Conservation (phyloP, 2,797 vertebrate genomes). For the Vireo griseus region DNA sequence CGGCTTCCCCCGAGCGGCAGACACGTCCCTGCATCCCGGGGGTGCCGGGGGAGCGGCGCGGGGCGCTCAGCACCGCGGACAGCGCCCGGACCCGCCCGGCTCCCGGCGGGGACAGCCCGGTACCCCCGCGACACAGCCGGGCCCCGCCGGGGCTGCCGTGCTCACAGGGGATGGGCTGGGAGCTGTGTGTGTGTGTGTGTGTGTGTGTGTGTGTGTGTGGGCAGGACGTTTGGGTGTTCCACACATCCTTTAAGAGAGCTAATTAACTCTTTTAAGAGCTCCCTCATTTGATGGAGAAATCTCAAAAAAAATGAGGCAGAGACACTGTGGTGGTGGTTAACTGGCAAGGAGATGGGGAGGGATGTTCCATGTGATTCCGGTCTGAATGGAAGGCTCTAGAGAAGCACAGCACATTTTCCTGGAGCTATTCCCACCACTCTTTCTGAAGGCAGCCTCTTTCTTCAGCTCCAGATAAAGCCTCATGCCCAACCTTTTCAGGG, state of each 20-base stretch:
- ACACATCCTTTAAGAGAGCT: rapidly evolving
- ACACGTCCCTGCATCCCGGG: rapidly evolving
- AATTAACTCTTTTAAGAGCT: background rate
- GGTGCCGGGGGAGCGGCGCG: background rate
- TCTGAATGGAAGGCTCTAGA: background rate
- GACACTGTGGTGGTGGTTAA: rapidly evolving
- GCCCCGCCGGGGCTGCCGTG: rapidly evolving
- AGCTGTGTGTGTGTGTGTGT: too few relatives aligned
- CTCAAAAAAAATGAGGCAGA: background rate
- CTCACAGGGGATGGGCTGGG: background rate
- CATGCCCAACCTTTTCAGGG: background rate
- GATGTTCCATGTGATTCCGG: rapidly evolving
- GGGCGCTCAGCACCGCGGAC: background rate
- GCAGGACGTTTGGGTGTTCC: background rate
- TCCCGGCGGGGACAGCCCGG: background rate
- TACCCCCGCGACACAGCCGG: background rate
- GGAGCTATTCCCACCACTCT: background rate
- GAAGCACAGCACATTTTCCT: background rate
- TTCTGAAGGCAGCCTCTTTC: background rate
- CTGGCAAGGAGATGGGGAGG: background rate
- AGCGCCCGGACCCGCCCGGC: background rate
- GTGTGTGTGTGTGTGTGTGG: rapidly evolving
- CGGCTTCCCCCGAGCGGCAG: background rate
- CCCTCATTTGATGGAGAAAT: background rate
- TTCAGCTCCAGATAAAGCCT: background rate